These are phyloP conservation scores for Amaurobius ferox DNA, from an alignment of 2,888 invertebrate species.

Conservation along the genomic window DNA sequence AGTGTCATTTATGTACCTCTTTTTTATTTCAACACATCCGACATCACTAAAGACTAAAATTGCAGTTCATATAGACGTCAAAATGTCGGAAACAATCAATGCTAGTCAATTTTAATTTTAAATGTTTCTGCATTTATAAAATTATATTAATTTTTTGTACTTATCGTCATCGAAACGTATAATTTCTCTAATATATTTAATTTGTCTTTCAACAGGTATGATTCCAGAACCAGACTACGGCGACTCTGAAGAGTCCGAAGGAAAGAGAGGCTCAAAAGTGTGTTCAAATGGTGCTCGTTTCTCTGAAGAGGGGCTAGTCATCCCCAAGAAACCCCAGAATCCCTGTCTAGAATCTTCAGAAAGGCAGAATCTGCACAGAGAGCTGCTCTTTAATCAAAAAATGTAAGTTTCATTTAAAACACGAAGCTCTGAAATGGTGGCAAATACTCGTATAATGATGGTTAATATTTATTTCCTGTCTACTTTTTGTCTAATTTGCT, in stretches of 20 bases:
- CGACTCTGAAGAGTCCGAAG: conserved; percentile 73
- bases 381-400: conserved; percentile 93
- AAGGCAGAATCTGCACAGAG: conserved; percentile 90
- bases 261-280: conserved; percentile 28
- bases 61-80: no score
- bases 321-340: conserved; percentile 89
- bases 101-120: no score
- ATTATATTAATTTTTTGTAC: no score
- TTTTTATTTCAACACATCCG: no score
- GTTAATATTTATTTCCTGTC: no score
- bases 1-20: no score
- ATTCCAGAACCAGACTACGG: conserved; percentile 77
- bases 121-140: no score
- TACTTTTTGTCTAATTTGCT: neutral
- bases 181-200: neutral
- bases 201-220: conserved; percentile 76
- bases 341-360: conserved; percentile 90
- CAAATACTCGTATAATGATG: no score
- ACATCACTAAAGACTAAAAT: no score
- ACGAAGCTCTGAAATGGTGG: no score
- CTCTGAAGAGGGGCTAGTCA: conserved; percentile 84
- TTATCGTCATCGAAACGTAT: no score
- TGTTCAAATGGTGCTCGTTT: conserved; percentile 49
- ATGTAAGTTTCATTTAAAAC: conserved; percentile 81
- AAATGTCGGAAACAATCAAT: no score